These are phyloP conservation scores for Melanerpes aurifrons DNA, from an alignment of 2,113 vertebrate genomes.

Conservation along the genomic window DNA sequence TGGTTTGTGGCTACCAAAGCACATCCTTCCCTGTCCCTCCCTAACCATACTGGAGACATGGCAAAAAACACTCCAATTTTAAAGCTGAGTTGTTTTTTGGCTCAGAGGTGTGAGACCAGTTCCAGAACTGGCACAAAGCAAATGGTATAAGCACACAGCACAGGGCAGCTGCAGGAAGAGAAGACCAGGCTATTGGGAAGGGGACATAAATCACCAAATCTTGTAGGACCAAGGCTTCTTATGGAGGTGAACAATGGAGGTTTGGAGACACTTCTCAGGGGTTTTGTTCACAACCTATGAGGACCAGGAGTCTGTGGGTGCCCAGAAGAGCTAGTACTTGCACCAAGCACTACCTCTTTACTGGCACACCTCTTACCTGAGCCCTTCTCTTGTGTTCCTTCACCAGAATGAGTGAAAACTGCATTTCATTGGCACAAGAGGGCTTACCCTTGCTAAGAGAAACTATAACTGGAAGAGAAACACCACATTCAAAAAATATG, in stretches of 20 bases:
- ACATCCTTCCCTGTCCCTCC: not conserved
- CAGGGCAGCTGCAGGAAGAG: not conserved
- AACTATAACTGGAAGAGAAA: not conserved
- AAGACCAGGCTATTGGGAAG: not conserved
- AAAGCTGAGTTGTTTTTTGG: not conserved
- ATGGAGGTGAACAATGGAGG: not conserved
- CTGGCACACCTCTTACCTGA: not conserved
- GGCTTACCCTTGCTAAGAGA: not conserved
- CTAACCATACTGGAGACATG: fast-evolving
- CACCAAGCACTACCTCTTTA: fast-evolving
- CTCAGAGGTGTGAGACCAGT: fast-evolving
- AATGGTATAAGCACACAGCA: fast-evolving
- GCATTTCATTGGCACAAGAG: not conserved
- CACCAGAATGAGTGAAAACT: not conserved
- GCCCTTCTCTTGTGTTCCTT: not conserved
- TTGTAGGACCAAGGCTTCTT: not conserved
- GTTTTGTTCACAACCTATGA: not conserved
- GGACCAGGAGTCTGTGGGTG: not conserved
- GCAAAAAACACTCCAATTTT: not conserved
- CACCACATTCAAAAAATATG: not conserved
- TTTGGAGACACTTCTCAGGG: not conserved
- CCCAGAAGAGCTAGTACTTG: not conserved
- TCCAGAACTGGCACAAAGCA: not conserved
- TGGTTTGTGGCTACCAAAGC: not conserved
- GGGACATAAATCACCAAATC: fast-evolving